Evolutionary conservation across 2,113 vertebrate genomes (phyloP).

Genomic region (Siphamia tubifer): DNA sequence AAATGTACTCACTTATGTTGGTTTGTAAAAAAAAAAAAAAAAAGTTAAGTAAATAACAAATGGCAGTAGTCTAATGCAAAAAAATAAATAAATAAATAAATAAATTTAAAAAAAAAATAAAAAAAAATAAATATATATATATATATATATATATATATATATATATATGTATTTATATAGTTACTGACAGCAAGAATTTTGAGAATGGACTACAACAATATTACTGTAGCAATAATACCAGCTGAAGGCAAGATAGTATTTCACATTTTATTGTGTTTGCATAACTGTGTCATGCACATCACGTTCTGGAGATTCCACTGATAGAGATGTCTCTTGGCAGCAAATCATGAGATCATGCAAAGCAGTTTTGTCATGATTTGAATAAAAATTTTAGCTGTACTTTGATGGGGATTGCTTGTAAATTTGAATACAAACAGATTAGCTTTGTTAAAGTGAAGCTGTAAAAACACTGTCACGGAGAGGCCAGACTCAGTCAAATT

Average conservation of each 20-base stretch:
- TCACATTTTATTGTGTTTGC: conserved; percentile 30
- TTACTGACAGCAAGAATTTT: neutral
- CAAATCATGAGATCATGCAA: conserved; percentile 38
- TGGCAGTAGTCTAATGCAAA: neutral
- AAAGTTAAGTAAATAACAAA: neutral
- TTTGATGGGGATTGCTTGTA: conserved; percentile 10
- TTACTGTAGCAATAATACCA: neutral
- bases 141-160: too few species aligned
- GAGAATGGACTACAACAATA: neutral
- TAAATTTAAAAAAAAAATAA: too few species aligned
- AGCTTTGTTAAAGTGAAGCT: conserved; percentile 26
- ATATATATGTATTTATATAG: too few species aligned
- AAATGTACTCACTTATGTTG: too few species aligned
- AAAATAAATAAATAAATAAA: too few species aligned
- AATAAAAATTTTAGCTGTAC: conserved; percentile 30
- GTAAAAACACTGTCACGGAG: neutral
- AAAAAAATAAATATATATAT: too few species aligned
- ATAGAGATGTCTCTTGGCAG: neutral
- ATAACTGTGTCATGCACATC: neutral
- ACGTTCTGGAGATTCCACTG: conserved; percentile 10
- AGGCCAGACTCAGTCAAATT: conserved; percentile 11
- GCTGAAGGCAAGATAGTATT: conserved; percentile 21
- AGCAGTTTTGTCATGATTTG: conserved; percentile 31
- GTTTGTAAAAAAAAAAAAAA: too few species aligned
- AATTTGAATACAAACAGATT: conserved; percentile 53